Evolutionary conservation across 2,113 vertebrate species (phyloP), one percentile per base, ranked within the genome.

Genomic region (Galeopterus variegatus): DNA sequence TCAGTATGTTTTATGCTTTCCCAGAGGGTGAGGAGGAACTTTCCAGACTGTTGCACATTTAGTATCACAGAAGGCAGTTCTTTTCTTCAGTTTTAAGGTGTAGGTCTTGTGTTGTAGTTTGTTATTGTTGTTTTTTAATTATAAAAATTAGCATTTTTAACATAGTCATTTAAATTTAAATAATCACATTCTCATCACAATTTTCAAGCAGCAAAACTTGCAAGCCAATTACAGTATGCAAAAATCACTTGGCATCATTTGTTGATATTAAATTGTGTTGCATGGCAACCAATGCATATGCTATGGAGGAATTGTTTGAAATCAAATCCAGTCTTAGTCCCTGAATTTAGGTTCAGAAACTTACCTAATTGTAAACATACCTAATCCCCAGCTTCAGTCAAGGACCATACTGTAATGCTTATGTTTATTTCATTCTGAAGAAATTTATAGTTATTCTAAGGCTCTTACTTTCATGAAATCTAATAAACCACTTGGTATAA

Each of bases 101-200:
- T 81, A 97, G 36, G 5, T 48, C 96, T 97, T 98, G 48, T 45
- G 65, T 77, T 93, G 45, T 45, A 8, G 6, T 41, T 77, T 93
- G 45, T 45, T 6, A 5, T 41, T 14, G 1, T 36, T 11, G 41
- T 85, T 65, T 95, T 97, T 93, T 73, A 85, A 83, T 88, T 94
- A 15, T 85, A 94, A 97, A 98, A 98, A 97, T 95, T 60, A 93
- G 4, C 84, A 77, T 87, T 95, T 98, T 98, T 96, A 92, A 80
- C 93, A 93, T 72, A 90, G 73, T 73, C 67, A 60, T 89, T 72
- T 93, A 60, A 52, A 73, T 93, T 52, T 94, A 75, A 97, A 95
- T 88, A 97, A 95, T 80, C 45, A 33, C 23, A 67, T n/a, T 80
- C 10, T 90, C 76, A 94, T 96, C 17, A 15, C 36, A 95, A 48